A percentile compares a stretch with the other conserved stretches of the same genome.
phyloP scores from a whole-genome alignment of 2,797 vertebrate genomes.

The Agapornis canus region DNA sequence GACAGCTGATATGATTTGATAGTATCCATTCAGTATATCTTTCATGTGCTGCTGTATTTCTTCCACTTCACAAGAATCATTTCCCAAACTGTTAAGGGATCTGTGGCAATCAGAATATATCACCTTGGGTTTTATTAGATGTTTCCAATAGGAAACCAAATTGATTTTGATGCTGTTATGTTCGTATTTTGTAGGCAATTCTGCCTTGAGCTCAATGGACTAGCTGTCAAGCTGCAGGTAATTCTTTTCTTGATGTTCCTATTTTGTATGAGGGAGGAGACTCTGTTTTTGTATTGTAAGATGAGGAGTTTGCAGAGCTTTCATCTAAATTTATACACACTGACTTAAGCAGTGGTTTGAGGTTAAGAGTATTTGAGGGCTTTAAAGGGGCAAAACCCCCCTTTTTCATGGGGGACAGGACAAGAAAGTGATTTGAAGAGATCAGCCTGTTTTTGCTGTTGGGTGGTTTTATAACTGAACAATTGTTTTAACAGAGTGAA shows the following conservation, averaged over 20 bases:
- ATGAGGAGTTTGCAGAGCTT: not conserved
- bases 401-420: not conserved
- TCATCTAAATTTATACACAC: not conserved
- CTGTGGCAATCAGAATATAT: not conserved
- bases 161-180: constrained; percentile 54
- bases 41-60: not conserved
- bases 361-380: not conserved
- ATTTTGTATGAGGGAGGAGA: not conserved
- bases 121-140: not conserved
- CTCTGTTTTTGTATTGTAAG: not conserved
- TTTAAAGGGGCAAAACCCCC: not conserved
- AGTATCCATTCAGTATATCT: not conserved
- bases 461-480: not conserved
- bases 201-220: constrained; percentile 96
- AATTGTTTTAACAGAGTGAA: constrained; percentile 85
- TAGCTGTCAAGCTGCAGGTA: constrained; percentile 99
- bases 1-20: not conserved
- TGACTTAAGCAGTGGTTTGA: not conserved
- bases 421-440: not conserved
- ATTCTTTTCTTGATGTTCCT: not conserved
- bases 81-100: not conserved
- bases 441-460: not conserved
- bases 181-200: constrained; percentile 87
- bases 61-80: not conserved
- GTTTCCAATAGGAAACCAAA: not conserved